A percentile compares a stretch with the other conserved stretches of the same genome.
These are phyloP conservation scores for Ceriagrion tenellum DNA, from an alignment of 2,888 invertebrate species.

Conservation along the genomic window DNA sequence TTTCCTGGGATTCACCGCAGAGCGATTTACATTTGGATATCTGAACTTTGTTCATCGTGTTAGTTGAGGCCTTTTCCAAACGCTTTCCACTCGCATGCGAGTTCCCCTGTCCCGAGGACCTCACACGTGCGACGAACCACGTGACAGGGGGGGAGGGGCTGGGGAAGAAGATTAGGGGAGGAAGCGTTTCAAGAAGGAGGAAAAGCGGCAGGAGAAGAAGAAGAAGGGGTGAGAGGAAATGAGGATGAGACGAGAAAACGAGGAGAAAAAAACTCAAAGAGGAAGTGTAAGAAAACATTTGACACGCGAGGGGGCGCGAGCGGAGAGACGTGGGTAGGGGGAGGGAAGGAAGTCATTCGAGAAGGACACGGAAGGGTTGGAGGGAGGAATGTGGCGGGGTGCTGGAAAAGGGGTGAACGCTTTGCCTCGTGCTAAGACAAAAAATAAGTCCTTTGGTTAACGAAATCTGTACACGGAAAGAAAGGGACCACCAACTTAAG, in stretches of 20 bases:
- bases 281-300: not conserved
- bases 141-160: not conserved
- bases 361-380: conserved; percentile 55
- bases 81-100: not conserved
- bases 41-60: no score
- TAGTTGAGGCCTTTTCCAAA: not conserved
- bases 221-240: not conserved
- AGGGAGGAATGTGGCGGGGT: not conserved
- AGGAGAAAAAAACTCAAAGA: not conserved
- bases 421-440: no score
- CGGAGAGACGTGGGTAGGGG: not conserved
- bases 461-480: no score
- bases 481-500: no score
- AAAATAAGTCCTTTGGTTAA: no score
- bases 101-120: not conserved
- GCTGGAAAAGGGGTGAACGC: no score
- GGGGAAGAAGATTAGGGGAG: not conserved
- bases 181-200: not conserved
- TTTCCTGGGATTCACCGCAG: no score
- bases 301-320: not conserved
- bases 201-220: no score
- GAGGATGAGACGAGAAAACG: not conserved
- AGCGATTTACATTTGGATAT: no score
- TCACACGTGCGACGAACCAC: not conserved
- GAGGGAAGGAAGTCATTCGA: conserved; percentile 6